These are phyloP conservation scores for Enteromius trimaculatus DNA, from an alignment of 2,797 vertebrate species.

Conservation along the genomic window DNA sequence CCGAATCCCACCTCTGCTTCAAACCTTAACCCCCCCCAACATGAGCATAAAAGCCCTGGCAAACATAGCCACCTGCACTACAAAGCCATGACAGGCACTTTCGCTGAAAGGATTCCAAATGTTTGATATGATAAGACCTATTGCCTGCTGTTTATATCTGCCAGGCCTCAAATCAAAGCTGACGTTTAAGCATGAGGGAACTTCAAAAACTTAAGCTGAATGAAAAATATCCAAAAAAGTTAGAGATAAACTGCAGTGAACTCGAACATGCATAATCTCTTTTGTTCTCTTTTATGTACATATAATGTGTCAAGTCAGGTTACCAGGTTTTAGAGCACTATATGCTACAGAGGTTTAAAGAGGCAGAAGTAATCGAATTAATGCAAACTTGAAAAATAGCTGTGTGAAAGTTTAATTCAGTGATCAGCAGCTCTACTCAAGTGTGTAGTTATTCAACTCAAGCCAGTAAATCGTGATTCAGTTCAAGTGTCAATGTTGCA, in stretches of 20 bases:
- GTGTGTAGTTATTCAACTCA: neutral
- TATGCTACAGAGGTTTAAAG: neutral
- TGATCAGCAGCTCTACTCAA: neutral
- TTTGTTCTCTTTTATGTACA: neutral
- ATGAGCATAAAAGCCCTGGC: conserved; percentile 79
- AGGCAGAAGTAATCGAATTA: neutral
- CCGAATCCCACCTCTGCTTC: conserved; percentile 67
- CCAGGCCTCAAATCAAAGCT: conserved; percentile 70
- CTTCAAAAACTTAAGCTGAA: conserved; percentile 23
- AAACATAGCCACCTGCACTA: conserved; percentile 70
- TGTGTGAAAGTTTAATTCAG: neutral
- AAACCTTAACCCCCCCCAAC: conserved; percentile 62
- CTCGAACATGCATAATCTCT: conserved; percentile 12
- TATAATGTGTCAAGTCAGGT: neutral
- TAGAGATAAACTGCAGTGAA: conserved; percentile 16
- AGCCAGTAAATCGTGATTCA: neutral
- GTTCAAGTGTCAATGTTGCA: neutral
- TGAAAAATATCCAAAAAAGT: conserved; percentile 15
- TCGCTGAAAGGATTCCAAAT: conserved; percentile 65
- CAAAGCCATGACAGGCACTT: conserved; percentile 70
- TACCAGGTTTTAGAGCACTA: neutral
- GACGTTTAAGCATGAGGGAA: conserved; percentile 65
- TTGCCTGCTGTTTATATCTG: conserved; percentile 59
- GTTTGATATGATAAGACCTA: conserved; percentile 59
- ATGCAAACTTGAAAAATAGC: neutral